A percentile compares a stretch with the other conserved stretches of the same genome.
phyloP scores from a whole-genome alignment of 2,888 invertebrate species.

The Pseudanteris insignis region DNA sequence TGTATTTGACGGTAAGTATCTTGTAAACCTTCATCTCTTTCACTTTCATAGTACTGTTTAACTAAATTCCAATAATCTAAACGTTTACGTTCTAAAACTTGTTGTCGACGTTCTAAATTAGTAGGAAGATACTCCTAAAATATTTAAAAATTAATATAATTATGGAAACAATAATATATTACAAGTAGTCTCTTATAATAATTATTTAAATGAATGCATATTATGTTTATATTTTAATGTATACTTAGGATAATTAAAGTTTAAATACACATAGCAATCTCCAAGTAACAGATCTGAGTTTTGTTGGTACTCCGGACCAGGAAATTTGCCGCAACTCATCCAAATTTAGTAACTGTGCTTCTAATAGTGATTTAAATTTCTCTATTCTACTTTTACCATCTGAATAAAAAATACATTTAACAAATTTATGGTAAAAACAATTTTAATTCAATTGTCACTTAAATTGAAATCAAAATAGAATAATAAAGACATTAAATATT shows the following conservation, averaged over 20 bases:
- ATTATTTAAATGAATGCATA: too few species aligned
- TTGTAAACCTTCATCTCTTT: constrained; percentile 85
- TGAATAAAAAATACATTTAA: constrained; percentile 22
- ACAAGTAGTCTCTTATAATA: too few species aligned
- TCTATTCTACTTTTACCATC: constrained; percentile 82
- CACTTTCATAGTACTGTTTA: constrained; percentile 94
- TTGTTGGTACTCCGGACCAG: constrained; percentile 97
- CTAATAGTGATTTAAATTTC: constrained; percentile 82
- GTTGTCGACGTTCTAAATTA: constrained; percentile 85
- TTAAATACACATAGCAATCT: constrained; percentile 74
- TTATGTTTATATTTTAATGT: too few species aligned
- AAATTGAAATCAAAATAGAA: too few species aligned
- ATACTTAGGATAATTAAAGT: too few species aligned
- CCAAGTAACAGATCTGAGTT: constrained; percentile 77
- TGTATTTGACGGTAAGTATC: constrained; percentile 95
- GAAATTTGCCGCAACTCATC: constrained; percentile 88
- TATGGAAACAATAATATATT: too few species aligned
- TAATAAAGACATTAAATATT: too few species aligned
- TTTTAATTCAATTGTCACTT: too few species aligned
- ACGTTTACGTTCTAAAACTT: constrained; percentile 89
- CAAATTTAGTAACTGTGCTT: constrained; percentile 81
- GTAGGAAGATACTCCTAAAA: constrained; percentile 91
- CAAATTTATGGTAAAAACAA: background rate
- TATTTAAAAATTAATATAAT: too few species aligned
- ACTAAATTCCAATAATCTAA: constrained; percentile 96